These are phyloP conservation scores for Plebejus anna DNA, from an alignment of 2,888 invertebrate species.

Conservation along the genomic window DNA sequence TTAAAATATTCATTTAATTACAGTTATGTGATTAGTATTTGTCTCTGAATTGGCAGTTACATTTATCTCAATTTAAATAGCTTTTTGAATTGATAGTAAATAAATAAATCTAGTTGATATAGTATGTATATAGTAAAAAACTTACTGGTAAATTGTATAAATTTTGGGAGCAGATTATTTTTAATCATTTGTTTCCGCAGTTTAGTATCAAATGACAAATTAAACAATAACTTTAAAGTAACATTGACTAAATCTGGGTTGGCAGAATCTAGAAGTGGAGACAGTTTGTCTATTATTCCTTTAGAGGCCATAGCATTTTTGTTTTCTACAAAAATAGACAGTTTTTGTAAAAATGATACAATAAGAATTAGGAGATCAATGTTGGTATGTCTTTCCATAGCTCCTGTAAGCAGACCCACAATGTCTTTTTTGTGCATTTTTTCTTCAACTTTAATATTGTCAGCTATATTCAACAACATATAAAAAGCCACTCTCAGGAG, in stretches of 20 bases:
- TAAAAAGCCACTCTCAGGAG: conserved; percentile 94
- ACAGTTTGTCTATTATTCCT: conserved; percentile 90
- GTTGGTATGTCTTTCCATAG: conserved; percentile 91
- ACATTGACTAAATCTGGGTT: conserved; percentile 88
- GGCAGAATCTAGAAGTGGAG: conserved; percentile 85
- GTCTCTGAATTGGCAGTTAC: no score
- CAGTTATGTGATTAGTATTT: no score
- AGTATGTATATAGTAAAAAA: conserved; percentile 7
- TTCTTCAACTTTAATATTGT: conserved; percentile 96
- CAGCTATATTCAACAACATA: conserved; percentile 95
- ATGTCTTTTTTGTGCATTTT: conserved; percentile 98
- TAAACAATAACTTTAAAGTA: conserved; percentile 92
- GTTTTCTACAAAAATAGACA: conserved; percentile 96
- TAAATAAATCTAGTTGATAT: neutral
- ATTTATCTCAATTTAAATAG: no score
- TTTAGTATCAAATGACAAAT: conserved; percentile 96
- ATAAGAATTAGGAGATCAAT: conserved; percentile 93
- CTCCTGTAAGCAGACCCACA: conserved; percentile 91
- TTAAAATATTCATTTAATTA: no score
- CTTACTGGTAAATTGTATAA: conserved; percentile 92
- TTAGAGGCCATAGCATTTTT: conserved; percentile 93
- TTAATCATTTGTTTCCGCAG: conserved; percentile 93
- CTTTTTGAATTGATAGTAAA: no score
- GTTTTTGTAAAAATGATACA: conserved; percentile 95
- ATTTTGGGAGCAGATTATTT: conserved; percentile 92